phyloP scores from a whole-genome alignment of 1,140 invertebrate species.

The Bathynomus jamesi region DNA sequence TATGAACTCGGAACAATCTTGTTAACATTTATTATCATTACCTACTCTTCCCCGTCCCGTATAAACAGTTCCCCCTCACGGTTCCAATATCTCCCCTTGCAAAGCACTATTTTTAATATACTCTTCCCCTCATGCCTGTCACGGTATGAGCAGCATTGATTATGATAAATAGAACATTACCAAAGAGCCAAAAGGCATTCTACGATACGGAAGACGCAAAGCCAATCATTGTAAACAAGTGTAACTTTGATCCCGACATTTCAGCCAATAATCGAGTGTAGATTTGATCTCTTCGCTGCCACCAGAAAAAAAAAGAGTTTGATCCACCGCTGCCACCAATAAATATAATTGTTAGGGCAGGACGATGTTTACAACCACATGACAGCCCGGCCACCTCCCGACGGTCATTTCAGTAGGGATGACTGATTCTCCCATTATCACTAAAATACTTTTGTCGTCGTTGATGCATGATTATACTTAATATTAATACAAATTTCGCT shows the following conservation, averaged over 20 bases:
- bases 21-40: background rate
- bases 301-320: too few relatives aligned
- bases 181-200: background rate
- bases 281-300: too few relatives aligned
- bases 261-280: background rate
- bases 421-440: too few relatives aligned
- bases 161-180: background rate
- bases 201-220: background rate
- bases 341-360: too few relatives aligned
- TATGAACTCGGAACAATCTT: too few relatives aligned
- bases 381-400: too few relatives aligned
- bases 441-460: too few relatives aligned
- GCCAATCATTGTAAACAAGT: slow-evolving; percentile 1
- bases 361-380: too few relatives aligned
- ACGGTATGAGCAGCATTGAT: background rate
- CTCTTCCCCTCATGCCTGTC: background rate
- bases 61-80: background rate
- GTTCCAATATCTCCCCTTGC: background rate
- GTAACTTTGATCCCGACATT: background rate
- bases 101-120: background rate
- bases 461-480: too few relatives aligned
- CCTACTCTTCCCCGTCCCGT: background rate
- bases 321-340: too few relatives aligned
- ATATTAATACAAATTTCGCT: too few relatives aligned
- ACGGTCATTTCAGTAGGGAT: too few relatives aligned